Base-by-base conservation (phyloP, 1,140 invertebrate species). In the Mercenaria mercenaria region DNA sequence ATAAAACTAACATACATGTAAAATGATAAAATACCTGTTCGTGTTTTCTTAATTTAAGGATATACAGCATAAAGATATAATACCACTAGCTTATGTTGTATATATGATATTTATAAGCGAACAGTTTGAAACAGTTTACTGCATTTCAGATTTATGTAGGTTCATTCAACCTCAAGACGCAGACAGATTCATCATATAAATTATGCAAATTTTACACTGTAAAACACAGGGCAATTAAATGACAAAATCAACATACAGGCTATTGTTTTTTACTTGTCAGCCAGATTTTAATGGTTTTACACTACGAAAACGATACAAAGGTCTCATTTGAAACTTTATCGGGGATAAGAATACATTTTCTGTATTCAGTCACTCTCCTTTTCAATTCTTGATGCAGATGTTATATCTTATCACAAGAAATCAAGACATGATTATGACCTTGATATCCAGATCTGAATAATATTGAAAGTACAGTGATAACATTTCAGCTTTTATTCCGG, bases 141-240 rank as follows among this genome's bases (percentile, higher is more conserved):
- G 74, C 74, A 77, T 29, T 23, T 26, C n/a, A 50, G 43, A 77
- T 77, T 77, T 77, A 77, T 77, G 26, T 32, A 1, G 10, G 41
- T 29, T 47, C n/a, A 29, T 8, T 52, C 74, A 77, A 29, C 74
- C 34, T 77, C 13, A 29, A 6, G 8, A 29, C 41, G 3, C 43
- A 77, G 74, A 77, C 74, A 37, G 29, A 77, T 77, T 32, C 29
- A 77, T 77, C 74, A 77, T 77, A 26, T 15, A 47, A 77, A 77
- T 50, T 77, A 77, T 77, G 74, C 74, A 77, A 77, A 77, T 77
- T 77, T 47, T 77, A 77, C 34, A 77, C 74, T 29, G 41, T 77
- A 77, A 77, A 77, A 47, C n/a, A 47, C 41, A 32, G 20, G 74
- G 47, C 74, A 77, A 77, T 77, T 50, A 77, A 77, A 52, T 37